Conservation (phyloP, 2,113 vertebrate genomes). For the Sterrhoptilus dennistouni region DNA sequence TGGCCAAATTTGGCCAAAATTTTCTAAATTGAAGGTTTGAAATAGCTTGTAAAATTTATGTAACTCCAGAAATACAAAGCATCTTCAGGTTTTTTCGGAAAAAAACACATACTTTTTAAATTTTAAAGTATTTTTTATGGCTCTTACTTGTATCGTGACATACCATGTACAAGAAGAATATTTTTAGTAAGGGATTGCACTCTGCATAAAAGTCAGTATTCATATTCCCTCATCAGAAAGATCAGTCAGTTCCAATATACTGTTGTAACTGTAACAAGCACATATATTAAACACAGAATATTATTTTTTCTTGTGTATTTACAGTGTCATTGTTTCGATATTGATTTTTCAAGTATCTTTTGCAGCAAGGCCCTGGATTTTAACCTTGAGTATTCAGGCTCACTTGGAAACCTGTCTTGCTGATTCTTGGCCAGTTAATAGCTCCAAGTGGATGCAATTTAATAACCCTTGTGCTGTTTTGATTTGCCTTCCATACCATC, state of each 20-base stretch:
- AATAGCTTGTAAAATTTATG: not conserved
- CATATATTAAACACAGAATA: not conserved
- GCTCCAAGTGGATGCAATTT: constrained; percentile 49
- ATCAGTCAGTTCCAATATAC: not conserved
- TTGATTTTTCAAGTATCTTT: not conserved
- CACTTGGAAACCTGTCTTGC: not conserved
- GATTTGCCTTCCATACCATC: constrained; percentile 17
- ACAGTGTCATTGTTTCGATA: not conserved
- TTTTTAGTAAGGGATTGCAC: not conserved
- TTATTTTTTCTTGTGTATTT: not conserved
- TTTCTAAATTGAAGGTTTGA: not conserved
- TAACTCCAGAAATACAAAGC: not conserved
- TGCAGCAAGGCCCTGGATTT: not conserved
- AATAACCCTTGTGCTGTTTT: constrained; percentile 41
- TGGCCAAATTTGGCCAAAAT: not conserved
- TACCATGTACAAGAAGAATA: not conserved
- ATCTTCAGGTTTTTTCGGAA: not conserved
- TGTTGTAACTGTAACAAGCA: not conserved
- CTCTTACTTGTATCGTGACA: accelerated
- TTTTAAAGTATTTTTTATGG: not conserved
- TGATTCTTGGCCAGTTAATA: not conserved
- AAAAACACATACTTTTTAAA: not conserved
- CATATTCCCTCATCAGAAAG: not conserved
- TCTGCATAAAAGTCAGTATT: not conserved
- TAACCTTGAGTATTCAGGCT: not conserved